phyloP scores from a whole-genome alignment of 2,888 invertebrate genomes.

The Melipona beecheii region DNA sequence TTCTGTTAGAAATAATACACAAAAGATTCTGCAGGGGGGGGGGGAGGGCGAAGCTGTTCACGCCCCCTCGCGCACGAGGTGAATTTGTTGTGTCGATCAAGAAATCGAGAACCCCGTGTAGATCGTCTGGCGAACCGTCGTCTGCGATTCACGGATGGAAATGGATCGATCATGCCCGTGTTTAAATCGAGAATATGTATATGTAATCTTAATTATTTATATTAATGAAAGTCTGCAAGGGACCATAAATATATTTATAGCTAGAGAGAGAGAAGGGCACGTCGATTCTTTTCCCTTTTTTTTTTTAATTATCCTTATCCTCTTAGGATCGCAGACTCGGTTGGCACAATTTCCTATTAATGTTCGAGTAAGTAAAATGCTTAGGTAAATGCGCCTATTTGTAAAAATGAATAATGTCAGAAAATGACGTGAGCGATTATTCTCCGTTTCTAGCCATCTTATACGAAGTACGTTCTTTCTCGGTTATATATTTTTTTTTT shows the following conservation, averaged over 20 bases:
- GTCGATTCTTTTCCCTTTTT: conserved; percentile 1
- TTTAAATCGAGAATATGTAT: conserved; percentile 55
- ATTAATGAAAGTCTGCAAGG: conserved; percentile 61
- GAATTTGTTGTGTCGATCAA: conserved; percentile 35
- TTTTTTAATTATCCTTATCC: not conserved
- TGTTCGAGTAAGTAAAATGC: conserved; percentile 73
- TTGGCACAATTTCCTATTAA: conserved; percentile 44
- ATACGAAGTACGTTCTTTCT: conserved; percentile 17
- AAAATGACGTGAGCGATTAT: conserved; percentile 69
- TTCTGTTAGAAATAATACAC: conserved; percentile 83
- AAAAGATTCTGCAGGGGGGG: conserved; percentile 68
- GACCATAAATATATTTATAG: conserved; percentile 56
- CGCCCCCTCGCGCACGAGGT: conserved; percentile 43
- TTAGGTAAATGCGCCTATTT: conserved; percentile 80
- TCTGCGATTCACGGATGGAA: conserved; percentile 52
- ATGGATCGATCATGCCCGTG: conserved; percentile 38
- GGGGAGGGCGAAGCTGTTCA: conserved; percentile 62
- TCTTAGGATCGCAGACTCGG: conserved; percentile 58
- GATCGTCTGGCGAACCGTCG: conserved; percentile 55
- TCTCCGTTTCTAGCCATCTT: conserved; percentile 21
- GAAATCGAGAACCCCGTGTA: conserved; percentile 36
- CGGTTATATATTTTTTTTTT: conserved; percentile 31
- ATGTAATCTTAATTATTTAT: conserved; percentile 63
- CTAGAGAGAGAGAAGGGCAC: conserved; percentile 23
- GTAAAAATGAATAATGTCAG: conserved; percentile 73